phyloP scores from a whole-genome alignment of 2,888 invertebrate genomes.

The Gnatocerus cornutus region DNA sequence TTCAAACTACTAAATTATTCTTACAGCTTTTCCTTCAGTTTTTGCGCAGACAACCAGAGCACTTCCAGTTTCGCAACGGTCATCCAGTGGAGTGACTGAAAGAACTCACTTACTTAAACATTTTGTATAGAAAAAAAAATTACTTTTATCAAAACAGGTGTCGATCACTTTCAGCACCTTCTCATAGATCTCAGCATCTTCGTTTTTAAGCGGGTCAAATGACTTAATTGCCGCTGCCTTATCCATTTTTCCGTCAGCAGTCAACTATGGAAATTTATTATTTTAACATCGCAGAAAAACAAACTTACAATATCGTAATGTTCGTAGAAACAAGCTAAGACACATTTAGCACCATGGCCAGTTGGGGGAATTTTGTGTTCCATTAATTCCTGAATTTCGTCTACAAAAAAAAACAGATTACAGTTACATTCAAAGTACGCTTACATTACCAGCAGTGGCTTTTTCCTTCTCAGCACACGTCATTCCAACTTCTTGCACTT shows the following conservation, averaged over 20 bases:
- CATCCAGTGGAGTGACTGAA: neutral
- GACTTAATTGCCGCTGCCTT: neutral
- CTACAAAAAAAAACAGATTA: neutral
- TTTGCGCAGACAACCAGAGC: neutral
- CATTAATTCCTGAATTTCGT: neutral
- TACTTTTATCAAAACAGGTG: neutral
- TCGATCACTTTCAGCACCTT: constrained; percentile 2
- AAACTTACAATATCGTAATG: constrained; percentile 11
- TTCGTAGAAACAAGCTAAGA: constrained; percentile 11
- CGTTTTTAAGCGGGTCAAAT: neutral
- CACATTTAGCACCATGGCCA: constrained; percentile 2
- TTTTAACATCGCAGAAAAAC: neutral
- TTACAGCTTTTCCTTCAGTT: neutral
- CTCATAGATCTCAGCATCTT: neutral
- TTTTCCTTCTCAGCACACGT: neutral
- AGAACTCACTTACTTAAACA: neutral
- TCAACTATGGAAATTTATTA: neutral
- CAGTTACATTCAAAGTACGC: no score
- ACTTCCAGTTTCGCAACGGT: constrained; percentile 8
- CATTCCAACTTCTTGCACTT: neutral
- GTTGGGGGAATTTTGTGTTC: neutral
- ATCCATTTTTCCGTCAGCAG: neutral
- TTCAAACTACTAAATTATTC: neutral
- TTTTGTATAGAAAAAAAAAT: neutral
- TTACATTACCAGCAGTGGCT: neutral